phyloP scores from a whole-genome alignment of 2,113 vertebrate species.

The Perognathus longimembris region DNA sequence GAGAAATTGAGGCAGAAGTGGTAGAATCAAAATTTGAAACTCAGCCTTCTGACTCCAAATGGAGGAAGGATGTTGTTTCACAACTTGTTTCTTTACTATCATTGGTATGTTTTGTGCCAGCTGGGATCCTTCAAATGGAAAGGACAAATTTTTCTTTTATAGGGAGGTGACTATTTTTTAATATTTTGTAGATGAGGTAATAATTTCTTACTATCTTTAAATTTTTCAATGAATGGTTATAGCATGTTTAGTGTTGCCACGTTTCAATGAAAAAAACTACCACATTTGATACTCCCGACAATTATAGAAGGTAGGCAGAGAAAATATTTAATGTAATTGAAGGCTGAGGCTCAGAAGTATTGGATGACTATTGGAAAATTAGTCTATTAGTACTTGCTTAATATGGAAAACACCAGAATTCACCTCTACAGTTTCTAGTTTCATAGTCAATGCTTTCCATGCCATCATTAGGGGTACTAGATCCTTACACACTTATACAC shows the following conservation, averaged over 20 bases:
- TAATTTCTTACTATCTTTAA: too few species aligned
- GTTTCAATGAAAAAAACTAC: conserved; percentile 15
- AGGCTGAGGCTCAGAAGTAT: neutral
- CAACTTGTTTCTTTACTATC: too few species aligned
- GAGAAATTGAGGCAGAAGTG: conserved; percentile 33
- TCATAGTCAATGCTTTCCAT: neutral
- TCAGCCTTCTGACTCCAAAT: conserved; percentile 22
- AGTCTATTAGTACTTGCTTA: neutral
- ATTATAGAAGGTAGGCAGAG: neutral
- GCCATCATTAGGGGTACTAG: neutral
- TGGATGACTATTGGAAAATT: neutral
- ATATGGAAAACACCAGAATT: neutral
- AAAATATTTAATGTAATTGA: neutral
- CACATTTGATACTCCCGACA: neutral
- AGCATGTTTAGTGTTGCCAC: neutral
- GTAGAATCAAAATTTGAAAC: neutral
- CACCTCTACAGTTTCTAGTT: neutral
- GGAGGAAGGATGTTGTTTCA: too few species aligned
- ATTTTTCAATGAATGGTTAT: neutral
- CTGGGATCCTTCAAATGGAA: conserved; percentile 9
- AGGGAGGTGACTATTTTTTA: too few species aligned
- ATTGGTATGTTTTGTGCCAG: too few species aligned
- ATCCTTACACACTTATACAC: neutral
- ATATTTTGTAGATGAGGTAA: too few species aligned
- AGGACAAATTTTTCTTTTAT: neutral